phyloP scores from a whole-genome alignment of 2,888 invertebrate species.

The Notodonta dromedarius region DNA sequence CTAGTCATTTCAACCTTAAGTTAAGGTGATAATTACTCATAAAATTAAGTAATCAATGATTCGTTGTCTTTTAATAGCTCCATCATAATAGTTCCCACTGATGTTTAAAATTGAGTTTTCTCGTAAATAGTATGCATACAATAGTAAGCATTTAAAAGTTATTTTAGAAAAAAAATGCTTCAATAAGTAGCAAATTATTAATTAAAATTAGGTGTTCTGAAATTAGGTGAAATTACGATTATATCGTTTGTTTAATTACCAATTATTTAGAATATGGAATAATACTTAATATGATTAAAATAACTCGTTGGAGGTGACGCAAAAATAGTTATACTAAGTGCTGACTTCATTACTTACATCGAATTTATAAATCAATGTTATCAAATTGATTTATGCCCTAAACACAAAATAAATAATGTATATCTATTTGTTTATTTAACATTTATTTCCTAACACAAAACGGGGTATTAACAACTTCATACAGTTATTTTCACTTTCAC shows the following conservation, averaged over 20 bases:
- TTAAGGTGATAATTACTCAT: slow-evolving; percentile 9
- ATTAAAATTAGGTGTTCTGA: too few species aligned
- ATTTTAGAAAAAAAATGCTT: neutral
- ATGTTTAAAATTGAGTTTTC: neutral
- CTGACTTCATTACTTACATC: too few species aligned
- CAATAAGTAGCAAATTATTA: neutral
- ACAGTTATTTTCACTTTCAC: slow-evolving; percentile 81
- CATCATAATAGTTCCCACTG: slow-evolving; percentile 30
- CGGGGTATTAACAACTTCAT: slow-evolving; percentile 59
- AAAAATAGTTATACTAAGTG: too few species aligned
- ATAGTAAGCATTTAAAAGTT: neutral
- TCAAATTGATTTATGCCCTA: too few species aligned
- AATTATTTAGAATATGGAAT: too few species aligned
- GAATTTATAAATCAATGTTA: too few species aligned
- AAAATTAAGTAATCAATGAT: slow-evolving; percentile 6
- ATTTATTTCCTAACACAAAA: slow-evolving; percentile 12
- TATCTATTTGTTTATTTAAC: neutral
- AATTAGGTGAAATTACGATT: too few species aligned
- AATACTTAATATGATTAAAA: too few species aligned
- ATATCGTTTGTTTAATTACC: too few species aligned
- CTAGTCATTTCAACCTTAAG: slow-evolving; percentile 12
- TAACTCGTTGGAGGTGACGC: too few species aligned
- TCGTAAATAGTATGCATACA: neutral
- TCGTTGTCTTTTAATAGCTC: slow-evolving; percentile 36
- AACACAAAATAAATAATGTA: too few species aligned